Evolutionary conservation across 2,888 invertebrate species (phyloP).

Genomic region (Aleiodes leptofemur): DNA sequence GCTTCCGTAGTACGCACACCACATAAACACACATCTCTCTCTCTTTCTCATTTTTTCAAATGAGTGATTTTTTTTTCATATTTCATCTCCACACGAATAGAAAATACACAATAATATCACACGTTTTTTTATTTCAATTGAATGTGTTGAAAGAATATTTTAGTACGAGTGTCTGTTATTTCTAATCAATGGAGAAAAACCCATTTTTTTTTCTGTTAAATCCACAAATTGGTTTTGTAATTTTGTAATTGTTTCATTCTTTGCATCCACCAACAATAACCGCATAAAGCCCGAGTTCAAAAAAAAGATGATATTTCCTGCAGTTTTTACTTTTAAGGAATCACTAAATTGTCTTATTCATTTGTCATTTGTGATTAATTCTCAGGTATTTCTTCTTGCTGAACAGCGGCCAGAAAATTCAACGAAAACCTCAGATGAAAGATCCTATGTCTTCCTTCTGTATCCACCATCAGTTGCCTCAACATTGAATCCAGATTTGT

Average conservation of each 20-base stretch:
- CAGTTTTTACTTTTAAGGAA: background rate
- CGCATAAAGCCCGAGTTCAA: constrained; percentile 15
- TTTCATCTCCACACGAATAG: constrained; percentile 30
- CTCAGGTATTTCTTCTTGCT: constrained; percentile 80
- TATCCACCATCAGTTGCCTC: constrained; percentile 86
- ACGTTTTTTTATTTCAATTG: background rate
- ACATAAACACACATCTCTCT: constrained; percentile 40
- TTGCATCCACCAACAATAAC: constrained; percentile 35
- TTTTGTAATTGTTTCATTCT: constrained; percentile 23
- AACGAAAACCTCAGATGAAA: constrained; percentile 80
- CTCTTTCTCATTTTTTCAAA: constrained; percentile 42
- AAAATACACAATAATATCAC: constrained; percentile 33
- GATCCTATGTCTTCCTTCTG: constrained; percentile 91
- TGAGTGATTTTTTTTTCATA: constrained; percentile 47
- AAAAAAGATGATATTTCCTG: background rate
- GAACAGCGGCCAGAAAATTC: constrained; percentile 76
- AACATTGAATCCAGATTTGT: constrained; percentile 85
- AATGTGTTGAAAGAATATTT: constrained; percentile 17
- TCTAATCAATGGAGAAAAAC: background rate
- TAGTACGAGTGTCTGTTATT: constrained; percentile 30
- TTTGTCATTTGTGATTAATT: constrained; percentile 27
- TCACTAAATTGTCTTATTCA: constrained; percentile 9
- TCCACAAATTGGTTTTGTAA: constrained; percentile 26
- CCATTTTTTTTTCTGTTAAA: background rate
- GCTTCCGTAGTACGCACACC: constrained; percentile 71